Conservation (phyloP, 2,888 invertebrate species). For the Polietes domitor region DNA sequence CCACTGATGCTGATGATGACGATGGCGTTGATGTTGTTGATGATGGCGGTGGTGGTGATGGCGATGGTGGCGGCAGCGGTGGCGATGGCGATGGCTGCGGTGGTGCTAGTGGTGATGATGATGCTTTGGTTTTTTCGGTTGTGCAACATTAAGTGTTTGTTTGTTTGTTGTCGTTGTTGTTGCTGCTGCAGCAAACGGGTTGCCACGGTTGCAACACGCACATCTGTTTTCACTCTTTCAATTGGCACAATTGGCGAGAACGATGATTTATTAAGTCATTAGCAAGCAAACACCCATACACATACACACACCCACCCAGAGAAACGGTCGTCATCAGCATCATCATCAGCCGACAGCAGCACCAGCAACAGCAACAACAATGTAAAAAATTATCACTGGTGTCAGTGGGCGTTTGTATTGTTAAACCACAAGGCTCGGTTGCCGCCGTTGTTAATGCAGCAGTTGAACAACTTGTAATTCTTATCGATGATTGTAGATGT, state of each 20-base stretch:
- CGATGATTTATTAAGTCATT: conserved; percentile 80
- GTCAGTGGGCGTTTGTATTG: conserved; percentile 63
- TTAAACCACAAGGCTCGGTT: conserved; percentile 63
- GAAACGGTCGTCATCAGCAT: conserved; percentile 48
- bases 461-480: conserved; percentile 78
- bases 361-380: conserved; percentile 23
- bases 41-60: not conserved
- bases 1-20: not conserved
- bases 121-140: conserved; percentile 49
- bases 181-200: conserved; percentile 39
- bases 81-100: not conserved
- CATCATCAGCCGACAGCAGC: conserved; percentile 29
- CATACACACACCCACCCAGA: conserved; percentile 34
- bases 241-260: conserved; percentile 68
- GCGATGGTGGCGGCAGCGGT: conserved; percentile 1
- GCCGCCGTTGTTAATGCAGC: conserved; percentile 68
- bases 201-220: conserved; percentile 64
- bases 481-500: conserved; percentile 75
- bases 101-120: conserved; percentile 35
- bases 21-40: conserved; percentile 5
- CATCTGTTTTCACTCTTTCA: conserved; percentile 65
- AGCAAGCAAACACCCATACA: conserved; percentile 69
- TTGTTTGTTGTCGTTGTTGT: conserved; percentile 33
- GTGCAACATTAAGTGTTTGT: conserved; percentile 36
- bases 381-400: conserved; percentile 48